A percentile compares a stretch with the other conserved stretches of the same genome.
phyloP scores from a whole-genome alignment of 2,888 invertebrate species.

The Aphidoletes aphidimyza region DNA sequence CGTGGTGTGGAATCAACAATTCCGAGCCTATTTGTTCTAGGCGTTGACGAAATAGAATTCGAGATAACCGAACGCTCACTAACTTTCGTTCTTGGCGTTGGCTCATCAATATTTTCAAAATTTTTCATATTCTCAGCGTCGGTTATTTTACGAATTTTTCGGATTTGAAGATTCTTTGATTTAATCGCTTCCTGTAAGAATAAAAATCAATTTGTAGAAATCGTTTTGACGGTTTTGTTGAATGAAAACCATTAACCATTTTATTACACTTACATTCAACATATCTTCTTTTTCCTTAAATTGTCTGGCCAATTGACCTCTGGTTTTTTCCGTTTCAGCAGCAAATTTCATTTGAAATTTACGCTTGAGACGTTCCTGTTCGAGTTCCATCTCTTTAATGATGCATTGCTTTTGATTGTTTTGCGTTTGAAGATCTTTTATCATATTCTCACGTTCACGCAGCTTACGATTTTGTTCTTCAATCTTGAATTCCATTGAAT shows the following conservation, averaged over 20 bases:
- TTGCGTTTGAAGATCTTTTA: constrained; percentile 72
- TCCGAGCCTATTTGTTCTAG: constrained; percentile 33
- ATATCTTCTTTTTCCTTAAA: constrained; percentile 71
- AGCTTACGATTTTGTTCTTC: constrained; percentile 73
- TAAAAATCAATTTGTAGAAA: no score
- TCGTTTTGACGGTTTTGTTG: no score
- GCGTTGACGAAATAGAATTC: constrained; percentile 55
- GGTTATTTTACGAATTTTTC: constrained; percentile 63
- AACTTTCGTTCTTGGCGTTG: background rate
- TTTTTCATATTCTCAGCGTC: constrained; percentile 71
- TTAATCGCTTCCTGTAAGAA: constrained; percentile 59
- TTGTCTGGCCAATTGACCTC: constrained; percentile 75
- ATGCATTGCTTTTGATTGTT: constrained; percentile 74
- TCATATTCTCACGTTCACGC: constrained; percentile 73
- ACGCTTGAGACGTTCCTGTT: constrained; percentile 67
- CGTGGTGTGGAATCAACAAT: background rate
- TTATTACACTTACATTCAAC: constrained; percentile 66
- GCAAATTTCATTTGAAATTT: constrained; percentile 75
- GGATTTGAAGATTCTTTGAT: background rate
- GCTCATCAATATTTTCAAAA: constrained; percentile 57
- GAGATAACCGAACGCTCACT: constrained; percentile 58
- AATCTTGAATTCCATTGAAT: constrained; percentile 73
- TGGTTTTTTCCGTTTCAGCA: constrained; percentile 79
- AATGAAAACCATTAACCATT: no score
- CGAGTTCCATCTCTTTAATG: constrained; percentile 74